Conservation (phyloP, 2,888 invertebrate genomes). For the Amiota minor region DNA sequence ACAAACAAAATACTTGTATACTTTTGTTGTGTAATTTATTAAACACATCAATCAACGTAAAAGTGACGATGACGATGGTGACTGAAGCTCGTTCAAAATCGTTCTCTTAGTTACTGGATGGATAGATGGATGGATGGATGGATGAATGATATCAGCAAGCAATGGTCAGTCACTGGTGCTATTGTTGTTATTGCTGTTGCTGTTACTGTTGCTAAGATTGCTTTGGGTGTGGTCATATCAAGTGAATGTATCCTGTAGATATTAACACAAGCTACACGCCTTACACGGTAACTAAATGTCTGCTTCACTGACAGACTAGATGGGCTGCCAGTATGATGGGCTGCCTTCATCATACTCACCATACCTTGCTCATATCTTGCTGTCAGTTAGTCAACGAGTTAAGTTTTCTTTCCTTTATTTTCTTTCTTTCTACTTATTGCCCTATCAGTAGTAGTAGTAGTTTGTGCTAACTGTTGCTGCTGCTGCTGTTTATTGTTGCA, state of each 20-base stretch:
- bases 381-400: conserved; percentile 9
- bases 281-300: neutral
- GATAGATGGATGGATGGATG: neutral
- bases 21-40: conserved; percentile 58
- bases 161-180: neutral
- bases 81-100: conserved; percentile 9
- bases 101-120: neutral
- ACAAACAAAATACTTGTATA: neutral
- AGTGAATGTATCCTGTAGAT: conserved; percentile 50
- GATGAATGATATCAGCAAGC: neutral
- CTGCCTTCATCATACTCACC: neutral
- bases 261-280: conserved; percentile 23
- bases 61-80: conserved; percentile 19
- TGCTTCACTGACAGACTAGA: neutral
- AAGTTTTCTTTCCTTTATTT: neutral
- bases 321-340: neutral
- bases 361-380: neutral
- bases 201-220: conserved; percentile 42
- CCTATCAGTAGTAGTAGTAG: too few relatives aligned
- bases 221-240: conserved; percentile 45
- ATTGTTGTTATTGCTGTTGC: neutral
- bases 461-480: conserved; percentile 6
- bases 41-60: conserved; percentile 60
- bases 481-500: neutral
- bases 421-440: neutral